Conservation (phyloP, 2,113 vertebrate genomes). For the Lophotis ruficrista region DNA sequence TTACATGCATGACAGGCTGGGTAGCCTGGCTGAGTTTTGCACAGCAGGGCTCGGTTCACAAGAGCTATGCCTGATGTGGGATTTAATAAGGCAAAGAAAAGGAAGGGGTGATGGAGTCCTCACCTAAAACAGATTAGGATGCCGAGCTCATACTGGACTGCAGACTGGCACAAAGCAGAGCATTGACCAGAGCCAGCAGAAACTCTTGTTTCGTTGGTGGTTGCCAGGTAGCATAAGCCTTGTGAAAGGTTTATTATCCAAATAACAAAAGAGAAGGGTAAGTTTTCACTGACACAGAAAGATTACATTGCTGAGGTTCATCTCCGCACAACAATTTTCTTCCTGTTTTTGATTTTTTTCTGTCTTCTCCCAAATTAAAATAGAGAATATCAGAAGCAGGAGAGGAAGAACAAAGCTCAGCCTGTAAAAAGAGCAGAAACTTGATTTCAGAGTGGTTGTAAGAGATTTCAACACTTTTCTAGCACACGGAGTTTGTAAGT, state of each 20-base stretch:
- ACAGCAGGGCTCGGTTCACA: not conserved
- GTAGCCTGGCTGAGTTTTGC: not conserved
- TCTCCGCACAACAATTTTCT: not conserved
- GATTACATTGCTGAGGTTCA: slow-evolving; percentile 5
- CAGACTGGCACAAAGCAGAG: slow-evolving; percentile 13
- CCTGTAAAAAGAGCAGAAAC: not conserved
- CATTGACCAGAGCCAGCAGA: slow-evolving; percentile 42
- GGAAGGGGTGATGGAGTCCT: not conserved
- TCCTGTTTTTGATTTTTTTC: not conserved
- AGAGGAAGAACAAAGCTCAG: not conserved
- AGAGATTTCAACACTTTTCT: not conserved
- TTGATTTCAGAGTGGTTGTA: not conserved
- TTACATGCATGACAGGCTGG: not conserved
- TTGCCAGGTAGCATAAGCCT: slow-evolving; percentile 56
- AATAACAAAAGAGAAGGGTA: slow-evolving; percentile 16
- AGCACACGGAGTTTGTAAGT: not conserved
- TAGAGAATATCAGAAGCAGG: not conserved
- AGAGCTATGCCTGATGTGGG: not conserved
- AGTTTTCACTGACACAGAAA: slow-evolving; percentile 51
- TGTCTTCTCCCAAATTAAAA: not conserved
- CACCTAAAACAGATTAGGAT: slow-evolving; percentile 41
- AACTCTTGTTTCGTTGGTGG: slow-evolving; percentile 11
- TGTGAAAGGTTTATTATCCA: slow-evolving; percentile 24
- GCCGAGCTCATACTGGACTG: slow-evolving; percentile 8
- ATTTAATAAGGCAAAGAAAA: not conserved